These are phyloP conservation scores for Babyrousa celebensis DNA, from an alignment of 2,797 vertebrate genomes.

Conservation along the genomic window DNA sequence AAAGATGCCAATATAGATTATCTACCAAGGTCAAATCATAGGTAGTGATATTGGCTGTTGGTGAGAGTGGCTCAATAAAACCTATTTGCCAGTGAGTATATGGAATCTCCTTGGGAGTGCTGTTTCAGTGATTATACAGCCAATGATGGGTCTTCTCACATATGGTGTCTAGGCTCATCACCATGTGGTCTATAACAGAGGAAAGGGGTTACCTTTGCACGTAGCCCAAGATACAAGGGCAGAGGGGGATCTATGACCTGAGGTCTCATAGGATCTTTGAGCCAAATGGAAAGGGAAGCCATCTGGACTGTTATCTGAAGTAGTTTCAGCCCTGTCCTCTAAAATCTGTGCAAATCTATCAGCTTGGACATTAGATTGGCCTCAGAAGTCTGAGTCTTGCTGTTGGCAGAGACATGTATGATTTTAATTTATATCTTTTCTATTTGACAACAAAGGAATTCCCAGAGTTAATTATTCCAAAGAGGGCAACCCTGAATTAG, in stretches of 20 bases:
- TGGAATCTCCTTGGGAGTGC: not conserved
- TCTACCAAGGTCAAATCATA: too few relatives aligned
- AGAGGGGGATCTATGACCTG: not conserved
- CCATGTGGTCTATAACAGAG: not conserved
- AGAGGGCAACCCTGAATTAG: not conserved
- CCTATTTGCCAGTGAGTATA: not conserved
- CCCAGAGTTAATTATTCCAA: not conserved
- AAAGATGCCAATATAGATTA: too few relatives aligned
- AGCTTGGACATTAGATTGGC: not conserved
- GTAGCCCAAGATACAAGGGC: not conserved
- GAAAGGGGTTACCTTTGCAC: not conserved
- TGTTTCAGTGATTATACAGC: not conserved
- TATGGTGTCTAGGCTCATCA: too few relatives aligned
- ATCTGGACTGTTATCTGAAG: not conserved
- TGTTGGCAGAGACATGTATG: not conserved
- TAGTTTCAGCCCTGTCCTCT: not conserved
- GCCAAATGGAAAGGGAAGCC: not conserved
- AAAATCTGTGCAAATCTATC: not conserved
- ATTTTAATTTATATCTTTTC: not conserved
- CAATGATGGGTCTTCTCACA: not conserved
- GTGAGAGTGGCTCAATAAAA: not conserved
- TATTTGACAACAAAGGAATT: not conserved
- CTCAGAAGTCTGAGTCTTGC: not conserved
- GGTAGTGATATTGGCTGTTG: too few relatives aligned
- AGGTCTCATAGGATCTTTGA: not conserved